These are phyloP conservation scores for Carollia perspicillata DNA, from an alignment of 2,113 vertebrate genomes.

Conservation along the genomic window DNA sequence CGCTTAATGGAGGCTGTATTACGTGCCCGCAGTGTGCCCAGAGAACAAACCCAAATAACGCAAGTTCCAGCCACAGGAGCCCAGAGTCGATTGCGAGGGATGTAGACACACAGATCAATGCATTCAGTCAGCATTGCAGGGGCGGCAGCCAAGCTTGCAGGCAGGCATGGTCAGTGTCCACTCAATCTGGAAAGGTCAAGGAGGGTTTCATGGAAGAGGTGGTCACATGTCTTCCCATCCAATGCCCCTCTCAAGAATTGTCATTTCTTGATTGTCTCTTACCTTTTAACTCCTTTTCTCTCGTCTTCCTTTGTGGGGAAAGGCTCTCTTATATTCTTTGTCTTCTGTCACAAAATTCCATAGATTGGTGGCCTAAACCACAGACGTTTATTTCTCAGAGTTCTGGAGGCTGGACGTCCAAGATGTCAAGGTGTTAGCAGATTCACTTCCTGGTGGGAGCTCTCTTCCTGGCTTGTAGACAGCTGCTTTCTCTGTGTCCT, in stretches of 20 bases:
- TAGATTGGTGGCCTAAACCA: neutral
- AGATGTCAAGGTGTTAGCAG: no score
- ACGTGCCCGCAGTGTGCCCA: neutral
- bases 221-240: neutral
- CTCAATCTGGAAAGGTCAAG: neutral
- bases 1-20: fast-evolving
- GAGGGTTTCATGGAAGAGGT: neutral
- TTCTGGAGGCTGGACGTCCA: no score
- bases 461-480: neutral
- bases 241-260: neutral
- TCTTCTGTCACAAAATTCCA: neutral
- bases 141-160: neutral
- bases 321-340: neutral
- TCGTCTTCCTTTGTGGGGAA: neutral
- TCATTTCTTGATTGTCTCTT: neutral
- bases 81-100: neutral
- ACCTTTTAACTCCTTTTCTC: neutral
- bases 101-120: no score
- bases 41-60: neutral
- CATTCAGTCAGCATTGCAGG: neutral
- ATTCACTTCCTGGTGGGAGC: no score
- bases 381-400: no score
- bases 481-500: neutral
- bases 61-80: no score
- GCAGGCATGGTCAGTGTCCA: neutral